Evolutionary conservation across 2,888 invertebrate genomes (phyloP), one percentile per base, ranked within the genome.

Genomic region (Itoplectis maculator): DNA sequence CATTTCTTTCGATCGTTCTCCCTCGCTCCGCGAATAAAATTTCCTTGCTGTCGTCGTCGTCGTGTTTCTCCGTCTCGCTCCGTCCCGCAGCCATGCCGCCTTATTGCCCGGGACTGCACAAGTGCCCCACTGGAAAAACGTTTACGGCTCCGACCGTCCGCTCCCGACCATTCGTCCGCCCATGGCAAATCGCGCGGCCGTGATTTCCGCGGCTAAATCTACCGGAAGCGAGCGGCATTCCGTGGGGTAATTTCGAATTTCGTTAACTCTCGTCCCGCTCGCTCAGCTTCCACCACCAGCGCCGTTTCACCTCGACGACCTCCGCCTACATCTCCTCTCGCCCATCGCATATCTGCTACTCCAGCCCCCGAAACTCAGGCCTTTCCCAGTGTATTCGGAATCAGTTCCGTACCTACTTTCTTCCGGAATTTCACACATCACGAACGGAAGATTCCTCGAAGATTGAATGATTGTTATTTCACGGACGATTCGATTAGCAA

Each of bases 151-250:
- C 74, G 63, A 74, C 69, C 65, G 75, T 51, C 47, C 68, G 80
- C 51, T 70, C 29, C 70, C 37, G 15, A 68, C 72, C 45, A 45
- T 72, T 76, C 70, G 63, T 73, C 65, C 73, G 59, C 59, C 49
- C 20, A 51, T 79, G 66, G 84, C 79, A 75, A 79, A 81, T 83
- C 75, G 75, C 40, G 69, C 81, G 18, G 65, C 37, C 79, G 80
- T 82, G 85, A 85, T 85, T 84, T 85, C 82, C 85, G 79, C 80
- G 81, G 68, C 74, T 84, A 84, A 84, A 85, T 85, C 82, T 80
- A 80, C 56, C 83, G 85, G 82, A 85, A 85, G 79, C 74, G 68
- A 63, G 69, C 68, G 59, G 63, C 76, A 79, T 82, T 79, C 81
- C 83, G 63, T 59, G 66, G 79, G 78, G 78, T 84, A 84, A 84